Evolutionary conservation across 2,888 invertebrate genomes (phyloP).

Genomic region (Epirrita christyi): DNA sequence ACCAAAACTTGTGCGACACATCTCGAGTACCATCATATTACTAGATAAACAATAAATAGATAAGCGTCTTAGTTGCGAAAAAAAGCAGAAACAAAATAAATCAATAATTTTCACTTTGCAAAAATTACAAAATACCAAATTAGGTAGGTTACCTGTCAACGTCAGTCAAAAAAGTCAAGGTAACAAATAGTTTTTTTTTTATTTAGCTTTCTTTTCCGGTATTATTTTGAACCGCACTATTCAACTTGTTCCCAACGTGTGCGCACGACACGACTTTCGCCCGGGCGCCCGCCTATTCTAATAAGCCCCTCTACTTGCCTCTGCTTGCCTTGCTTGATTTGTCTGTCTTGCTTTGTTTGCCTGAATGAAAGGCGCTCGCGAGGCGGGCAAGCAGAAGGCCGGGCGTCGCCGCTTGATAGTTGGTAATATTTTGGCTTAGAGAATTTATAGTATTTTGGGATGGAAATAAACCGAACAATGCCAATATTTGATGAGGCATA

Average conservation of each 20-base stretch:
- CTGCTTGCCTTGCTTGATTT: no score
- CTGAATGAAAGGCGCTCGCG: no score
- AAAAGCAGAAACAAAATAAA: slow-evolving; percentile 43
- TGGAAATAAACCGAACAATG: no score
- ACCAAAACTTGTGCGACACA: slow-evolving; percentile 47
- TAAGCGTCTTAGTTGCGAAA: slow-evolving; percentile 35
- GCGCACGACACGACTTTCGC: slow-evolving; percentile 44
- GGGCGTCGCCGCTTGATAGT: no score
- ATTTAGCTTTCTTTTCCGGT: slow-evolving; percentile 9
- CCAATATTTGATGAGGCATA: no score
- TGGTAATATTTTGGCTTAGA: no score
- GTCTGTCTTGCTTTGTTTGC: no score
- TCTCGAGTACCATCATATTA: slow-evolving; percentile 47
- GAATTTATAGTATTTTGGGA: no score
- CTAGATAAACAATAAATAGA: slow-evolving; percentile 26
- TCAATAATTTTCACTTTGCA: slow-evolving; percentile 54
- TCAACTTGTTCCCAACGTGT: slow-evolving; percentile 17
- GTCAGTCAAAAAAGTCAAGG: slow-evolving; percentile 47
- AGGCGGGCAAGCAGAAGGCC: no score
- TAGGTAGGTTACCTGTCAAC: slow-evolving; percentile 71
- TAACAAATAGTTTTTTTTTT: slow-evolving; percentile 52
- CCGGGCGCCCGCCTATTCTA: neutral
- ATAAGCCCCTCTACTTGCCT: no score
- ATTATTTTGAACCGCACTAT: neutral
- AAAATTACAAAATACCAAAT: slow-evolving; percentile 36